These are phyloP conservation scores for Microplitis mediator DNA, from an alignment of 1,140 invertebrate genomes.

Conservation along the genomic window DNA sequence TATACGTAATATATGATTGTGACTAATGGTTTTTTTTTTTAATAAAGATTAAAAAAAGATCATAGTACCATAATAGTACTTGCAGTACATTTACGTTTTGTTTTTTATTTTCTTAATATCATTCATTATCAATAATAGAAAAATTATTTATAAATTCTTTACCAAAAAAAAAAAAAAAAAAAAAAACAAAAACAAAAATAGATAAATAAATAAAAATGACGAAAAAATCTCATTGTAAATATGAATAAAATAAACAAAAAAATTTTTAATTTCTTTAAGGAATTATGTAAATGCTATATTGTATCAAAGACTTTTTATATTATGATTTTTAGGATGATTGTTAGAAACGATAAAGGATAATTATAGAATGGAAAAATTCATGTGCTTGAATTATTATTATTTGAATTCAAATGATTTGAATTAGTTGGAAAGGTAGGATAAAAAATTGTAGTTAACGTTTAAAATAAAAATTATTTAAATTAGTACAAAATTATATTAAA, in stretches of 20 bases:
- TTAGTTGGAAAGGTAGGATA: neutral
- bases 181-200: too few species aligned
- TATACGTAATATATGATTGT: neutral
- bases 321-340: constrained; percentile 10
- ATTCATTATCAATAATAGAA: neutral
- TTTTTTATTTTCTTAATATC: neutral
- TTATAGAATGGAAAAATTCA: too few species aligned
- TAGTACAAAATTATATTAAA: constrained; percentile 15
- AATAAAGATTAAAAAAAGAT: neutral
- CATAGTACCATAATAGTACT: neutral
- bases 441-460: neutral
- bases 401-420: neutral
- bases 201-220: too few species aligned
- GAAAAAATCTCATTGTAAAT: neutral
- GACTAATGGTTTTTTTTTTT: neutral
- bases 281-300: neutral
- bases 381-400: too few species aligned
- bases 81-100: neutral
- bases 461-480: neutral
- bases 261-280: neutral
- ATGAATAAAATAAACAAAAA: neutral
- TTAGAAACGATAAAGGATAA: neutral
- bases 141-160: neutral
- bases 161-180: neutral
- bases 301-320: constrained; percentile 13